Evolutionary conservation across 1,140 invertebrate genomes (phyloP).

Genomic region (Acromyrmex echinatior): DNA sequence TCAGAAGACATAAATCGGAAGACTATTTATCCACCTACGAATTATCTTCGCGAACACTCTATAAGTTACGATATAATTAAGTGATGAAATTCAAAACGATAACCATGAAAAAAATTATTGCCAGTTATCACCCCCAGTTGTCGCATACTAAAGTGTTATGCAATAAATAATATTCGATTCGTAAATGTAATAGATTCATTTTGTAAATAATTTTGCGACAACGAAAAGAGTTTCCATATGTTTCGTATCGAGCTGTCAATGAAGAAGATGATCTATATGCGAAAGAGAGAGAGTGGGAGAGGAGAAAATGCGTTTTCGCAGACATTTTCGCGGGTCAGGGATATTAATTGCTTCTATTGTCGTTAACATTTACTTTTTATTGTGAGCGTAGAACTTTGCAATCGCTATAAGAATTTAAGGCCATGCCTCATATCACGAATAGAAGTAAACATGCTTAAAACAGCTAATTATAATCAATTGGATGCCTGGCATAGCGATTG

Average conservation of each 20-base stretch:
- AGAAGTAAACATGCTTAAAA: slow-evolving; percentile 23
- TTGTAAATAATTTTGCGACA: too few relatives aligned
- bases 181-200: too few relatives aligned
- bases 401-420: slow-evolving; percentile 29
- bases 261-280: not conserved
- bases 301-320: slow-evolving; percentile 26
- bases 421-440: slow-evolving; percentile 35
- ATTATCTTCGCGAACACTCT: not conserved
- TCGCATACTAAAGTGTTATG: too few relatives aligned
- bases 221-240: not conserved
- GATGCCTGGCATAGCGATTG: not conserved
- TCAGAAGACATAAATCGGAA: not conserved
- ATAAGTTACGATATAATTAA: not conserved
- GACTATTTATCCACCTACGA: not conserved
- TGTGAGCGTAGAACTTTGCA: slow-evolving; percentile 22
- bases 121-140: too few relatives aligned
- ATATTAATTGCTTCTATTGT: slow-evolving; percentile 44
- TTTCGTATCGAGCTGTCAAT: not conserved
- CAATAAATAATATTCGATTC: too few relatives aligned
- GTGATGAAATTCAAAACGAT: not conserved
- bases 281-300: not conserved
- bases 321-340: not conserved
- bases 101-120: not conserved
- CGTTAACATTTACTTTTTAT: slow-evolving; percentile 62
- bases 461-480: slow-evolving; percentile 17